Evolutionary conservation across 2,888 invertebrate species (phyloP).

Genomic region (Drosophila cyrtoloma): DNA sequence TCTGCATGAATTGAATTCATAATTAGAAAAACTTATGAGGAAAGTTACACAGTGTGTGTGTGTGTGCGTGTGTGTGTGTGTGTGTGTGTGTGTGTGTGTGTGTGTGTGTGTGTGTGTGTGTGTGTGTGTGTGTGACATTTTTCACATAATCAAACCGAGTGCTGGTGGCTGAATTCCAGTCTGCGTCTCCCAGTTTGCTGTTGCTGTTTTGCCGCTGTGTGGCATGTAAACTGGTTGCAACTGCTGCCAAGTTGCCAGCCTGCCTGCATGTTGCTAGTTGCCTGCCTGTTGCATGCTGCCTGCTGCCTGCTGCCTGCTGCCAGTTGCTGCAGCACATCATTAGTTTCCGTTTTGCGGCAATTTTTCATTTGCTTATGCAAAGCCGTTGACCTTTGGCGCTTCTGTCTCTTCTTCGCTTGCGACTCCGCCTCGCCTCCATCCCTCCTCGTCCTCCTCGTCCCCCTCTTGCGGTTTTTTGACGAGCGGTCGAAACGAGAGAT

Average conservation of each 20-base stretch:
- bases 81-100: no score
- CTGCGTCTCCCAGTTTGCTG: constrained; percentile 50
- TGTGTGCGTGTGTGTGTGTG: constrained; percentile 8
- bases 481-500: constrained; percentile 48
- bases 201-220: constrained; percentile 37
- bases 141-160: constrained; percentile 81
- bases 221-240: constrained; percentile 59
- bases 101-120: no score
- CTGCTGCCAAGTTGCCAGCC: constrained; percentile 14
- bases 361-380: constrained; percentile 81
- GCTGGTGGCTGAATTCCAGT: constrained; percentile 77
- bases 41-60: constrained; percentile 23
- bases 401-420: constrained; percentile 16
- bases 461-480: constrained; percentile 1
- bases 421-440: not conserved
- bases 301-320: constrained; percentile 47
- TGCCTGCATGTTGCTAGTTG: constrained; percentile 3
- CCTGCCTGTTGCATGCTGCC: constrained; percentile 30
- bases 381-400: constrained; percentile 73
- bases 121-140: constrained; percentile 74
- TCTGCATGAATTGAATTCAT: constrained; percentile 82
- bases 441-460: not conserved
- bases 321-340: constrained; percentile 78
- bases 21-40: constrained; percentile 66
- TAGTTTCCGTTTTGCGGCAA: constrained; percentile 83